Evolutionary conservation across 2,113 vertebrate genomes (phyloP), one percentile per base, ranked within the genome.

Genomic region (Furnarius figulus): DNA sequence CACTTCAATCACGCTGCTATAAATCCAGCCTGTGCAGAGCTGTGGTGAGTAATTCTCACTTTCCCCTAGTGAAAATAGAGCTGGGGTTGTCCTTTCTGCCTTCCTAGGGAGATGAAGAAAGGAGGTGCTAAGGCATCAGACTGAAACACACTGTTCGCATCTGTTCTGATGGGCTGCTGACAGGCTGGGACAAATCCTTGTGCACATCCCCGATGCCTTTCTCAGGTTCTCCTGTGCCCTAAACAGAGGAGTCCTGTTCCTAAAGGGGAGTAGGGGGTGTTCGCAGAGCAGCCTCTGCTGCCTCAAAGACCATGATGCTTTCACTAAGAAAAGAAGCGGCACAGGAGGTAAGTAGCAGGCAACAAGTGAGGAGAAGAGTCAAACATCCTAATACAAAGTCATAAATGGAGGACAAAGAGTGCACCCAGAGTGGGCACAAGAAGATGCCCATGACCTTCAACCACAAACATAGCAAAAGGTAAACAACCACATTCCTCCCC

Each of bases 1-100:
- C 47, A 73, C 59, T 81, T 70, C 66, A 56, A 12, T 65, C 80
- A 79, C 0, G 1, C 22, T 0, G 0, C 46, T 55, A 58, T 33
- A 85, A 63, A 95, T 6, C 20, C 74, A 76, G 91, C 40, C 35
- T 9, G 76, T 2, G 4, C 39, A 2, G 78, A 10, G 59, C 83
- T 42, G 23, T 1, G 1, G 55, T 84, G 73, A 91, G 81, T 79
- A 94, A 94, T 94, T 97, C 94, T 94, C 93, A 91, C 91, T 75
- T 92, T 53, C 42, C 35, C 52, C 70, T 44, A 39, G 84, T 85
- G 93, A 94, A 91, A 96, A 95, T 53, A 89, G 81, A 95, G 87
- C 56, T 75, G 53, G 77, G 40, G 77, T 82, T 79, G 91, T 81
- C 91, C 84, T 13, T 81, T n/a, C 86, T 87, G 59, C 65, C n/a